Evolutionary conservation across 1,140 invertebrate species (phyloP), one percentile per base, ranked within the genome.

Genomic region (Hyposmocoma kahamanoa): DNA sequence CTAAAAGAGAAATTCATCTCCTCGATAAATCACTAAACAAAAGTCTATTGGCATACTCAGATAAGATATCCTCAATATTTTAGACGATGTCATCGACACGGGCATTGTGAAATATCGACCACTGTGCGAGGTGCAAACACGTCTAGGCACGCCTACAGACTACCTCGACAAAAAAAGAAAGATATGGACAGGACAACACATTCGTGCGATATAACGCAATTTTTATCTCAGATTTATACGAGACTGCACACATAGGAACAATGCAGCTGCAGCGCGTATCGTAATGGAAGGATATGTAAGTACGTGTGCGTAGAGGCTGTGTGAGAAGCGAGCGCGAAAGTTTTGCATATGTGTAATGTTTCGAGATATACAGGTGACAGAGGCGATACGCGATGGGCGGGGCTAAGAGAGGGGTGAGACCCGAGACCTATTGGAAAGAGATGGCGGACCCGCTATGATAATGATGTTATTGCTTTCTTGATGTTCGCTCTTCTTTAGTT

Each of bases 321-420:
- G 60, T 64, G 66, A 77, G 73, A 72, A 71, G 75, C 64, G 74
- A 77, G 69, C 69, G 70, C 63, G 72, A 75, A 81, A 75, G 78
- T 83, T 84, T 84, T 84, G 81, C 81, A 84, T 84, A 84, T 84
- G 81, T 84, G 78, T 84, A 84, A 84, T 84, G 80, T 80, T 81
- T 82, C 77, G 75, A 79, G 77, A 82, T 84, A 81, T 74, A 81
- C 81, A 83, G 81, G 78, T 83, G 78, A 84, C 81, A 83, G 66
- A 67, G 67, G 68, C 72, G 74, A 84, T 80, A 84, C 77, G 70
- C 71, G 69, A 63, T 82, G 65, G 81, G 81, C 81, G 81, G 73
- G 68, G 81, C 79, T 61, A 59, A 72, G 66, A 63, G 74, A 70
- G 79, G 76, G 77, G 72, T 78, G 68, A 81, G 62, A 81, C 70